A percentile compares a stretch with the other conserved stretches of the same genome.
phyloP scores from a whole-genome alignment of 1,140 invertebrate genomes.

The Euborellia annulipes region DNA sequence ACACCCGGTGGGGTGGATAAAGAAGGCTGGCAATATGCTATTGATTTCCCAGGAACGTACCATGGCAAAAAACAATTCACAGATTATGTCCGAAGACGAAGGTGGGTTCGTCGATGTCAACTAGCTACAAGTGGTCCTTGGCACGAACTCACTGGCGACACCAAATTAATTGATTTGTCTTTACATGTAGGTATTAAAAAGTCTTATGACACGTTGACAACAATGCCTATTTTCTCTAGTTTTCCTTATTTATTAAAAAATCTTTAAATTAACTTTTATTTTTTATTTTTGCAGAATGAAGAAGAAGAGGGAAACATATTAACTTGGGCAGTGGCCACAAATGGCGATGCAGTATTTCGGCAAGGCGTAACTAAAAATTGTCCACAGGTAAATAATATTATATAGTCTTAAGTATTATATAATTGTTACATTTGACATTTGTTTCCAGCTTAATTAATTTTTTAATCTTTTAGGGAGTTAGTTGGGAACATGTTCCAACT shows the following conservation, averaged over 20 bases:
- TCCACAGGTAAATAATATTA: slow-evolving; percentile 41
- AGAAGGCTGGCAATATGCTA: slow-evolving; percentile 89
- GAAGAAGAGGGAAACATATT: slow-evolving; percentile 31
- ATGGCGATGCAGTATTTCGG: slow-evolving; percentile 66
- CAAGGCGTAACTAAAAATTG: slow-evolving; percentile 51
- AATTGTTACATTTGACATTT: too few species aligned
- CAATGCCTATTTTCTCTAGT: slow-evolving; percentile 11
- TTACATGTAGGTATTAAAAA: slow-evolving; percentile 44
- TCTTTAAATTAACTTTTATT: too few species aligned
- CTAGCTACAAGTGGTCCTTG: slow-evolving; percentile 73
- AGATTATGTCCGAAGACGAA: slow-evolving; percentile 68
- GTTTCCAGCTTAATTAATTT: not conserved
- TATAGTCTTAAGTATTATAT: too few species aligned
- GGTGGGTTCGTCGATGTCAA: slow-evolving; percentile 72
- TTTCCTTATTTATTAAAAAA: slow-evolving; percentile 13
- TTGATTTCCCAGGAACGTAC: slow-evolving; percentile 74
- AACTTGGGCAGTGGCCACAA: slow-evolving; percentile 66
- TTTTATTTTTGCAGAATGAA: slow-evolving; percentile 8
- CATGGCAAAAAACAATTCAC: slow-evolving; percentile 72
- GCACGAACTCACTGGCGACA: slow-evolving; percentile 59
- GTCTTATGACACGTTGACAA: slow-evolving; percentile 6
- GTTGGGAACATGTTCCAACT: slow-evolving; percentile 64
- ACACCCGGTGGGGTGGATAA: slow-evolving; percentile 74
- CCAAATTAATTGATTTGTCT: slow-evolving; percentile 65
- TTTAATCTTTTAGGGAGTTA: slow-evolving; percentile 35